Evolutionary conservation across 2,113 vertebrate genomes (phyloP).

Genomic region (Edolisoma coerulescens): DNA sequence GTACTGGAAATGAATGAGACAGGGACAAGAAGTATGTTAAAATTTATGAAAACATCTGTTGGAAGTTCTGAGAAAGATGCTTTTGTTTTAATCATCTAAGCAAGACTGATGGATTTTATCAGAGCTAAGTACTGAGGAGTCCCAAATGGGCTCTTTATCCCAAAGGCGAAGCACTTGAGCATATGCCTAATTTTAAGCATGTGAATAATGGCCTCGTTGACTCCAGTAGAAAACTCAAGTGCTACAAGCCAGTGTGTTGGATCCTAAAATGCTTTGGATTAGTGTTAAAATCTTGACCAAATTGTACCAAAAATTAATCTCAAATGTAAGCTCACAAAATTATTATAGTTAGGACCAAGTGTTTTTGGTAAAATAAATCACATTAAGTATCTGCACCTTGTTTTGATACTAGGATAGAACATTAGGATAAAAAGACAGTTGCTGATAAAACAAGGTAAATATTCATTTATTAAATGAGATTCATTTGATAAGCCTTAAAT

Average conservation of each 20-base stretch:
- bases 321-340: rapidly evolving
- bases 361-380: background rate
- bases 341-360: background rate
- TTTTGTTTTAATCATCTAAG: slow-evolving; percentile 57
- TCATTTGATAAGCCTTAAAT: background rate
- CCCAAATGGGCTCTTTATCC: slow-evolving; percentile 49
- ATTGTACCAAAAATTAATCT: background rate
- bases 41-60: slow-evolving; percentile 63
- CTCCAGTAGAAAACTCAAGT: slow-evolving; percentile 1
- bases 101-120: slow-evolving; percentile 58
- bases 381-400: background rate
- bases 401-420: background rate
- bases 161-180: slow-evolving; percentile 35
- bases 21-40: slow-evolving; percentile 28
- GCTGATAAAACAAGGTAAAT: background rate
- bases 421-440: background rate
- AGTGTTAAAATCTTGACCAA: background rate
- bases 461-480: background rate
- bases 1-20: slow-evolving; percentile 40
- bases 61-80: slow-evolving; percentile 52
- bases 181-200: slow-evolving; percentile 41
- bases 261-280: background rate
- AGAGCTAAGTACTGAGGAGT: slow-evolving; percentile 7
- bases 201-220: slow-evolving; percentile 33
- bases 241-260: background rate